Conservation (phyloP, 2,888 invertebrate species). For the Drosophila subquinaria region DNA sequence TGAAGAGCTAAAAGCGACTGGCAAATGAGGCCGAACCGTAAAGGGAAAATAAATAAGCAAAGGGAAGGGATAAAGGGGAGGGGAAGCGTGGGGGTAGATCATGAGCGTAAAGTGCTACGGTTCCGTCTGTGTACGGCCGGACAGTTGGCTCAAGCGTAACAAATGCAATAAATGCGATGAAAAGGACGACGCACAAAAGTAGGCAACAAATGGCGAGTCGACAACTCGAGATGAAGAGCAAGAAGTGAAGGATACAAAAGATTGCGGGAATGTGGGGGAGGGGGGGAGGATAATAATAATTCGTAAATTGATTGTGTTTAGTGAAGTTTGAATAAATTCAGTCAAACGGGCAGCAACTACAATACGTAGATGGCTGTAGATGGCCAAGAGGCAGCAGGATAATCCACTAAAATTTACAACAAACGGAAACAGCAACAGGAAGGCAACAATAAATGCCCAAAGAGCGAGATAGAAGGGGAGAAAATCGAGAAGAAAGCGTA, state of each 20-base stretch:
- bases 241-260: background rate
- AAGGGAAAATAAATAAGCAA: slow-evolving; percentile 7
- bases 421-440: slow-evolving; percentile 82
- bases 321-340: slow-evolving; percentile 83
- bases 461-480: background rate
- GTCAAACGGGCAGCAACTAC: slow-evolving; percentile 45
- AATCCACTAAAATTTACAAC: slow-evolving; percentile 82
- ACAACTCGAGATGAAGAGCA: slow-evolving; percentile 47
- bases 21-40: slow-evolving; percentile 71
- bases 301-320: slow-evolving; percentile 83
- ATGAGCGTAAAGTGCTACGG: slow-evolving; percentile 72
- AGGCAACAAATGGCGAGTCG: slow-evolving; percentile 74
- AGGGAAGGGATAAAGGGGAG: slow-evolving; percentile 3
- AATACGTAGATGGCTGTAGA: slow-evolving; percentile 16
- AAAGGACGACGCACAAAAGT: slow-evolving; percentile 55
- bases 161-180: slow-evolving; percentile 80
- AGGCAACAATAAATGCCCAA: slow-evolving; percentile 61
- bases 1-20: slow-evolving; percentile 73
- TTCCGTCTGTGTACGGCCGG: slow-evolving; percentile 30
- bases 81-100: slow-evolving; percentile 57
- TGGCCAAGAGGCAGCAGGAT: slow-evolving; percentile 68
- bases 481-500: slow-evolving; percentile 18
- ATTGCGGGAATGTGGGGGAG: background rate
- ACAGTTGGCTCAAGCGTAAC: slow-evolving; percentile 68
- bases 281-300: slow-evolving; percentile 73